A percentile compares a stretch with the other conserved stretches of the same genome.
Conservation (phyloP, 2,797 vertebrate species). For the Spinus olivaceus region DNA sequence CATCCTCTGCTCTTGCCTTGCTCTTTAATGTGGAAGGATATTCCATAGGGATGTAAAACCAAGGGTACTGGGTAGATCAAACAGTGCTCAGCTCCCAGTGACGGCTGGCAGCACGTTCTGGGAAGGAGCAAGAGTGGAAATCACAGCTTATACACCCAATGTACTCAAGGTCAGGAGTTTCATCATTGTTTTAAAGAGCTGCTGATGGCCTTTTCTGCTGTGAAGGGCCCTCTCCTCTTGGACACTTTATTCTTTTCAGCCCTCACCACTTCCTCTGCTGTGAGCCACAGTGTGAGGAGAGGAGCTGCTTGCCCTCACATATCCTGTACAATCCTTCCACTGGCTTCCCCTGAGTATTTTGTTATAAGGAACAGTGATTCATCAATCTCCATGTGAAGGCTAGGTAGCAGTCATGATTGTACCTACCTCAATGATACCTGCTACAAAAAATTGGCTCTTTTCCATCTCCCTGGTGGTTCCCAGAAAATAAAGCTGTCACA, state of each 20-base stretch:
- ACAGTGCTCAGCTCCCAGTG: rapidly evolving
- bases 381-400: not conserved
- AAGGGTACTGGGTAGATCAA: not conserved
- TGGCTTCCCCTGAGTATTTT: not conserved
- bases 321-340: not conserved
- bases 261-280: not conserved
- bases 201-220: not conserved
- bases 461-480: not conserved
- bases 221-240: not conserved
- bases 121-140: not conserved
- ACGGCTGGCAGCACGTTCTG: rapidly evolving
- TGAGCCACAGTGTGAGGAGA: rapidly evolving
- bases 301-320: not conserved
- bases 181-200: not conserved
- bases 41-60: rapidly evolving
- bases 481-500: conserved; percentile 7
- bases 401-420: rapidly evolving
- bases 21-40: not conserved
- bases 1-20: not conserved
- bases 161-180: not conserved
- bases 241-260: not conserved
- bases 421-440: not conserved
- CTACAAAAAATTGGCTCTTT: not conserved
- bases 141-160: not conserved
- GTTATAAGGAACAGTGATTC: not conserved